Evolutionary conservation across 2,888 invertebrate species (phyloP).

Genomic region (Chaetogeoica ovagalla): DNA sequence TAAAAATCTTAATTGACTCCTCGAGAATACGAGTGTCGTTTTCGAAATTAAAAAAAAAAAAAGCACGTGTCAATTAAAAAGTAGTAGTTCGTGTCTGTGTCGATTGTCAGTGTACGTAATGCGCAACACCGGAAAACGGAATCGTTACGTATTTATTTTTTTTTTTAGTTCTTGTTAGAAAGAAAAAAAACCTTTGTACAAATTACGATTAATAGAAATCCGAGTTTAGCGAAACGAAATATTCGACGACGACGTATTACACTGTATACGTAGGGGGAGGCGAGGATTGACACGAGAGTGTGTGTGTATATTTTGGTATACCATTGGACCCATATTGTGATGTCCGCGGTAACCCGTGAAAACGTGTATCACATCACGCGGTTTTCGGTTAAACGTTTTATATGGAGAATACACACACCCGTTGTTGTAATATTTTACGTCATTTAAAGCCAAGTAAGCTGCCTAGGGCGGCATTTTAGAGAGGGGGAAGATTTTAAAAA

Average conservation of each 20-base stretch:
- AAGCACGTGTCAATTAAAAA: background rate
- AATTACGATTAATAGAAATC: background rate
- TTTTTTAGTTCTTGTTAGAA: too few species aligned
- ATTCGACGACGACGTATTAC: background rate
- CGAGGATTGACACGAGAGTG: too few species aligned
- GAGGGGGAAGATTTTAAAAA: too few species aligned
- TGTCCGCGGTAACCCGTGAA: background rate
- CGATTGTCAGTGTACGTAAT: background rate
- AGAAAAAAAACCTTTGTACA: too few species aligned
- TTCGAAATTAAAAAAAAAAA: background rate
- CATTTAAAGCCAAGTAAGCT: too few species aligned
- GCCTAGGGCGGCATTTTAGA: too few species aligned
- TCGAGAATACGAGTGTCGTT: background rate
- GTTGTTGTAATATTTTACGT: too few species aligned
- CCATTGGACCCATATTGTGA: background rate
- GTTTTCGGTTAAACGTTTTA: too few species aligned
- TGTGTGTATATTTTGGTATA: too few species aligned
- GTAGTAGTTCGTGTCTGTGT: background rate
- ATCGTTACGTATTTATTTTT: background rate
- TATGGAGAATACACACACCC: too few species aligned
- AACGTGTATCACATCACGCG: background rate
- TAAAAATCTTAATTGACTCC: constrained; percentile 2
- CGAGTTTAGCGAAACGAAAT: background rate
- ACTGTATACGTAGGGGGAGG: too few species aligned
- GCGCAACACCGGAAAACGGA: too few species aligned